Conservation (phyloP, 2,113 vertebrate genomes). For the Zosterops pallidus region DNA sequence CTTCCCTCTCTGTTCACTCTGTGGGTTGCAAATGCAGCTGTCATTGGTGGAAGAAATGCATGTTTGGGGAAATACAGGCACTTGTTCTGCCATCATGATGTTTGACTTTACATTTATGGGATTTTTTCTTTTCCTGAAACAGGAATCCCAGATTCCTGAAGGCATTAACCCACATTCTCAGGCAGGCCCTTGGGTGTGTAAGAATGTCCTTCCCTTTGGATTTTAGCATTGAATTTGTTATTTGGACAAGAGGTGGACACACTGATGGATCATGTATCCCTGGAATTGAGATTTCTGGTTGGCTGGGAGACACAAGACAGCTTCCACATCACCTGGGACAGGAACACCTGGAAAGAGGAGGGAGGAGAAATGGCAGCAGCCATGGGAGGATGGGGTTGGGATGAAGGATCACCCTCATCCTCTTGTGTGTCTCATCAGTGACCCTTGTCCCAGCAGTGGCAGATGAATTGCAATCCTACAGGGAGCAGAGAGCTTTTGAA, state of each 20-base stretch:
- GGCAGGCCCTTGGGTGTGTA: background rate
- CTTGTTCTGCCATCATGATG: rapidly evolving
- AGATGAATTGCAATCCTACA: background rate
- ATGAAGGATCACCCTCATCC: background rate
- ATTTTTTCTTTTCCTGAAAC: background rate
- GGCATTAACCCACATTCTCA: background rate
- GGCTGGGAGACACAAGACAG: background rate
- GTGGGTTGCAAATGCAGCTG: background rate
- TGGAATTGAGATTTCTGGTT: background rate
- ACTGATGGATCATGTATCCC: background rate
- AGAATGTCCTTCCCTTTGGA: background rate
- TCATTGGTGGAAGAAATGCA: background rate
- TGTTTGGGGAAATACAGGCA: background rate
- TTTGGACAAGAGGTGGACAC: background rate
- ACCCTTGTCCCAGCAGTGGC: background rate
- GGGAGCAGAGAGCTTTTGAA: background rate
- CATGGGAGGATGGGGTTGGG: background rate
- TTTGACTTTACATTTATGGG: background rate
- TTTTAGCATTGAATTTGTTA: background rate
- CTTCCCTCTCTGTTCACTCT: background rate
- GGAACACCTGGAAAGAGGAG: background rate
- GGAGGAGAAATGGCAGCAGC: background rate
- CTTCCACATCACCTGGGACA: background rate
- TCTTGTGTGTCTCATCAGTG: background rate
- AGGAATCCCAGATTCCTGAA: background rate